Percentiles rank a stretch among this genome's conserved stretches.
Evolutionary conservation across 2,888 invertebrate species (phyloP).

Genomic region (Bellardia bayeri): DNA sequence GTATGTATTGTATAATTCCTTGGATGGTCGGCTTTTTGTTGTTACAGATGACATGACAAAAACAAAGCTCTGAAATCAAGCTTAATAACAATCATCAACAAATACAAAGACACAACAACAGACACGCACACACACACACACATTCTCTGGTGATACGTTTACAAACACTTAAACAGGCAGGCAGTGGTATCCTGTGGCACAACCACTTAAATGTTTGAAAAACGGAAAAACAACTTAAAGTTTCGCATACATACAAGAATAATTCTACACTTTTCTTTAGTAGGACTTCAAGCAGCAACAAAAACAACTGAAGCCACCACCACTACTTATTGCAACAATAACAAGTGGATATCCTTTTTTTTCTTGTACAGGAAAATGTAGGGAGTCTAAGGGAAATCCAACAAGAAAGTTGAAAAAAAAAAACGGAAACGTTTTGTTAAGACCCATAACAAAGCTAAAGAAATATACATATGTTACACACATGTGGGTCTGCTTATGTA

Average conservation of each 20-base stretch:
- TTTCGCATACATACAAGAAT: slow-evolving; percentile 23
- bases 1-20: not conserved
- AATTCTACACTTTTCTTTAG: slow-evolving; percentile 7
- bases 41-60: slow-evolving; percentile 64
- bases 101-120: slow-evolving; percentile 19
- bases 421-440: slow-evolving; percentile 72
- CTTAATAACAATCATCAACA: slow-evolving; percentile 49
- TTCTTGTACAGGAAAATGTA: slow-evolving; percentile 47
- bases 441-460: slow-evolving; percentile 26
- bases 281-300: not conserved
- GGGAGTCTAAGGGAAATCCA: slow-evolving; percentile 37
- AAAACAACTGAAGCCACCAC: slow-evolving; percentile 39
- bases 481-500: not conserved
- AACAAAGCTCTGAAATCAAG: slow-evolving; percentile 66
- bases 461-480: slow-evolving; percentile 33
- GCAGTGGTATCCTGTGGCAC: slow-evolving; percentile 17
- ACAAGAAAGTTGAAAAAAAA: slow-evolving; percentile 19
- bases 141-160: not conserved
- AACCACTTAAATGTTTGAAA: slow-evolving; percentile 59
- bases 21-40: slow-evolving; percentile 42
- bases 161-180: not conserved
- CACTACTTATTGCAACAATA: slow-evolving; percentile 69
- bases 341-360: slow-evolving; percentile 68
- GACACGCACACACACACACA: not conserved
- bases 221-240: slow-evolving; percentile 69